Conservation (phyloP, 2,113 vertebrate genomes). For the Psophia crepitans region DNA sequence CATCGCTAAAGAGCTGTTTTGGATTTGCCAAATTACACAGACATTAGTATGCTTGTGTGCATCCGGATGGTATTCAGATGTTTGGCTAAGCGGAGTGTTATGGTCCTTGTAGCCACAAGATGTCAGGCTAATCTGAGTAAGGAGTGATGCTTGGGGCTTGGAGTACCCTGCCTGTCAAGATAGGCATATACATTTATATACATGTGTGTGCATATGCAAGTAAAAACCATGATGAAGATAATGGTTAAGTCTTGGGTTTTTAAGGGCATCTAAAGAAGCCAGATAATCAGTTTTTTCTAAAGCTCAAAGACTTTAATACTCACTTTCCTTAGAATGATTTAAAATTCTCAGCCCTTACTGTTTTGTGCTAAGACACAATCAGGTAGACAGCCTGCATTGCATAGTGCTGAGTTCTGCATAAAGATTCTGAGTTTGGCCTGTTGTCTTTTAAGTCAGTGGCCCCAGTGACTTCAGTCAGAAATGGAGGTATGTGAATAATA, state of each 20-base stretch:
- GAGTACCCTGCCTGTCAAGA: accelerated
- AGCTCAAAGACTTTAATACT: background rate
- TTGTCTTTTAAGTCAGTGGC: background rate
- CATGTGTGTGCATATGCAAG: accelerated
- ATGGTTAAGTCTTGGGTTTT: background rate
- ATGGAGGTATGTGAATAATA: background rate
- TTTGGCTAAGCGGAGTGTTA: background rate
- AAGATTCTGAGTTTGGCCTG: background rate
- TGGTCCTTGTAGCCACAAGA: conserved; percentile 60
- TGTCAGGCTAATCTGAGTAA: conserved; percentile 66
- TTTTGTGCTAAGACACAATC: background rate
- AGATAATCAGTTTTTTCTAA: background rate
- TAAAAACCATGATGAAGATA: background rate
- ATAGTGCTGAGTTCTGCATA: too few species aligned
- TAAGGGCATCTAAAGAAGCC: background rate
- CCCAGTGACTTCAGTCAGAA: background rate
- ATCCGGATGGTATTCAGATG: background rate
- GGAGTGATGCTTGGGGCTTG: background rate
- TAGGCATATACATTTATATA: background rate
- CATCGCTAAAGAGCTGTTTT: conserved; percentile 17
- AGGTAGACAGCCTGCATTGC: background rate
- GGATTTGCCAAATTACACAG: conserved; percentile 5
- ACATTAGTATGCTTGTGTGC: background rate
- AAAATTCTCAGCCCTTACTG: background rate
- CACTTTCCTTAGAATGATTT: background rate